Evolutionary conservation across 2,888 invertebrate species (phyloP), one percentile per base, ranked within the genome.

Genomic region (Cantharis rufa): DNA sequence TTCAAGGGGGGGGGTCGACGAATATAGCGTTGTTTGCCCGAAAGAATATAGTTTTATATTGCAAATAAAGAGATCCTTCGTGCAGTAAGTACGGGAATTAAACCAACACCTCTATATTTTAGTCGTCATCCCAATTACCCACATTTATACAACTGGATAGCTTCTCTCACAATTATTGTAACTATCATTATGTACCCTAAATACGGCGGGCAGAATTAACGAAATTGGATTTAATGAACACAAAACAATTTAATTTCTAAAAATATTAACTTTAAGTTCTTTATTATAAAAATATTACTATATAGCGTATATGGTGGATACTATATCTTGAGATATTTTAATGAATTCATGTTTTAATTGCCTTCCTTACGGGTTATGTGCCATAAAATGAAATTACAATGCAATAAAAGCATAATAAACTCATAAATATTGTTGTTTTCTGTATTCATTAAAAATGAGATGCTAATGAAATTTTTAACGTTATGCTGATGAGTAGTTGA

Each of bases 361-460:
- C 68, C 75, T 78, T 75, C 75, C 75, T 78, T 80, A 80, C 77
- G 69, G 76, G 74, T 75, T 80, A 74, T 78, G 78, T 71, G 79
- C 78, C 79, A 79, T 80, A 81, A 81, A 80, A 70, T 48, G 66
- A 75, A 75, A 80, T 81, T 75, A 79, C 75, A 77, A 79, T 79
- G 77, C 80, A 70, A 73, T 81, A 80, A 81, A 81, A 24, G 80
- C 69, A 80, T 80, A 80, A 81, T 81, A 81, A 81, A 81, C 78
- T 70, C 78, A 81, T 81, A 81, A 81, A 81, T 80, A 80, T 79
- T 77, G 28, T 66, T 66, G 64, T 66, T 66, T 66, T 66, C 24
- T 66, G 18, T 66, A 66, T 66, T 21, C 24, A 15, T 66, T 66
- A 66, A 66, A 48, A 48, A 48, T 48, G 48, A 7, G 48, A 48